Evolutionary conservation across 2,888 invertebrate genomes (phyloP).

Genomic region (Drosophila testacea): DNA sequence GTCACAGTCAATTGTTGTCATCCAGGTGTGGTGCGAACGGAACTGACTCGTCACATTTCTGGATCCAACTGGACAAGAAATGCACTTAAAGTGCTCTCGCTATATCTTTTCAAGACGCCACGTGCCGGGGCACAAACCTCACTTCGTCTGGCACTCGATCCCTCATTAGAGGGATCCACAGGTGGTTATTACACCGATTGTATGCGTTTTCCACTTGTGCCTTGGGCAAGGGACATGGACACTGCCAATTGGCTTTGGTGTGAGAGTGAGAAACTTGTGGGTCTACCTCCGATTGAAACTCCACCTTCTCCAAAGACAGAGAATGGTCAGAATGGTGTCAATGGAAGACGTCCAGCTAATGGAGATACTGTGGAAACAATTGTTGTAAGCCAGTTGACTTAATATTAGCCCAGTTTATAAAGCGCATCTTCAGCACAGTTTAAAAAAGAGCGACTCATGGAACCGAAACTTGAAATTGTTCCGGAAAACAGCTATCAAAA

Average conservation of each 20-base stretch:
- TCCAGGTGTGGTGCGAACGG: slow-evolving; percentile 91
- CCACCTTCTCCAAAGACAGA: slow-evolving; percentile 12
- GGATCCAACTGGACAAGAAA: slow-evolving; percentile 67
- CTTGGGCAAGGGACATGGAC: slow-evolving; percentile 86
- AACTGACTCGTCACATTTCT: slow-evolving; percentile 87
- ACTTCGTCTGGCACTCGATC: slow-evolving; percentile 83
- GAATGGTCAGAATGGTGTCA: slow-evolving; percentile 23
- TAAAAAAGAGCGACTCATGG: not conserved
- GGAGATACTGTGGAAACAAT: slow-evolving; percentile 51
- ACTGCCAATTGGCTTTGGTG: slow-evolving; percentile 88
- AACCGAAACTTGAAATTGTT: not conserved
- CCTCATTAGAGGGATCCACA: slow-evolving; percentile 75
- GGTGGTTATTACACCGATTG: slow-evolving; percentile 87
- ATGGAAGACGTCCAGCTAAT: slow-evolving; percentile 25
- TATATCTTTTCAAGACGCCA: slow-evolving; percentile 80
- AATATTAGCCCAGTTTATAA: slow-evolving; percentile 11
- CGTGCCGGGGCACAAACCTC: slow-evolving; percentile 84
- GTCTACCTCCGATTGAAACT: slow-evolving; percentile 64
- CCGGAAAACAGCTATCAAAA: slow-evolving; percentile 7
- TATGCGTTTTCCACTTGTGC: slow-evolving; percentile 85
- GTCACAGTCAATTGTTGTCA: slow-evolving; percentile 90
- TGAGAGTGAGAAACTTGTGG: slow-evolving; percentile 83
- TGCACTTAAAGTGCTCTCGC: slow-evolving; percentile 61
- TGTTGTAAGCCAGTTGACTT: slow-evolving; percentile 30
- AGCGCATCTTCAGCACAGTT: slow-evolving; percentile 1